These are phyloP conservation scores for Rhimphoctona megacephalus DNA, from an alignment of 2,888 invertebrate genomes.

Conservation along the genomic window DNA sequence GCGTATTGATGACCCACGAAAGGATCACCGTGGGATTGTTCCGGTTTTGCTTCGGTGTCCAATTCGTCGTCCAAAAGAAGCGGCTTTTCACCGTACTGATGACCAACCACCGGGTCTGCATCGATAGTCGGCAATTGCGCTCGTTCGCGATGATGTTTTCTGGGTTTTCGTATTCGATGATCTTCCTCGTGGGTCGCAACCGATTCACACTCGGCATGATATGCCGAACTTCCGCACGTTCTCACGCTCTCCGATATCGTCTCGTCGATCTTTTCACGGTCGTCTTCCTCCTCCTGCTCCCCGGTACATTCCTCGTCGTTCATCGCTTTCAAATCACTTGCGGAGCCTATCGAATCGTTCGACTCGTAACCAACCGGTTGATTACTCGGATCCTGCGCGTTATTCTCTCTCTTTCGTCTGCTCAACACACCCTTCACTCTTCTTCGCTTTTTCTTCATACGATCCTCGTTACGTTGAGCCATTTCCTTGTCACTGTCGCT, in stretches of 20 bases:
- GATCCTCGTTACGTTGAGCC: conserved; percentile 79
- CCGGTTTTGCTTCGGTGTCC: conserved; percentile 86
- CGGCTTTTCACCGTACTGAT: conserved; percentile 91
- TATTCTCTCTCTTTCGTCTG: conserved; percentile 61
- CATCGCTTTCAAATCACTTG: conserved; percentile 88
- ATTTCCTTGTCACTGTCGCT: conserved; percentile 84
- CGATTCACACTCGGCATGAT: conserved; percentile 91
- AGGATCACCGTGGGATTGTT: conserved; percentile 86
- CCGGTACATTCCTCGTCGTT: conserved; percentile 83
- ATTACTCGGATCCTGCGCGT: conserved; percentile 66
- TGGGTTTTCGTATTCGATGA: conserved; percentile 85
- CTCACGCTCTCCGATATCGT: conserved; percentile 88
- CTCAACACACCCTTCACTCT: conserved; percentile 77
- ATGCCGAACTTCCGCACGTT: conserved; percentile 90
- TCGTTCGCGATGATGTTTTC: conserved; percentile 83
- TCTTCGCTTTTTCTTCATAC: conserved; percentile 83
- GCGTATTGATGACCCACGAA: conserved; percentile 90
- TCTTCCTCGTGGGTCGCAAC: conserved; percentile 88
- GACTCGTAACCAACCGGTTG: conserved; percentile 85
- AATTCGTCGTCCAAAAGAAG: conserved; percentile 91
- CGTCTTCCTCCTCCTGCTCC: conserved; percentile 81
- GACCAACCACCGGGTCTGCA: conserved; percentile 87
- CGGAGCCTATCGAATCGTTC: conserved; percentile 90
- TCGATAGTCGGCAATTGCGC: conserved; percentile 77
- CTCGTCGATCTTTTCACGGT: conserved; percentile 84